phyloP scores from a whole-genome alignment of 2,113 vertebrate species.

The Phodopus roborovskii region DNA sequence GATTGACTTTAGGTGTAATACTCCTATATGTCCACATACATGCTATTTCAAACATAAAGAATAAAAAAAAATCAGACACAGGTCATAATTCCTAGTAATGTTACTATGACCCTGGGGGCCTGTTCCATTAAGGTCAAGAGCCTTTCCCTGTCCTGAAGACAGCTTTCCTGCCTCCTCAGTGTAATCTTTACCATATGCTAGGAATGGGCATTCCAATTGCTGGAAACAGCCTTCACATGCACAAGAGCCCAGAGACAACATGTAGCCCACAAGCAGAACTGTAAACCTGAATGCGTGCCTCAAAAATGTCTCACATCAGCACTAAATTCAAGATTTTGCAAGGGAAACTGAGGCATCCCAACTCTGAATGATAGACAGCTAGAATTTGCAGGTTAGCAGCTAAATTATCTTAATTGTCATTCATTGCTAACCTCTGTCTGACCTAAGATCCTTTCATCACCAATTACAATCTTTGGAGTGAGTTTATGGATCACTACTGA shows the following conservation, averaged over 20 bases:
- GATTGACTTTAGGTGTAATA: not conserved
- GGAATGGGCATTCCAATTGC: not conserved
- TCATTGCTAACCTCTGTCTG: not conserved
- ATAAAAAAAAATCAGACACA: not conserved
- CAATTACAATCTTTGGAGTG: not conserved
- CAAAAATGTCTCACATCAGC: not conserved
- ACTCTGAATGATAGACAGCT: not conserved
- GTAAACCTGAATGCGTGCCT: not conserved
- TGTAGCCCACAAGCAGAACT: not conserved
- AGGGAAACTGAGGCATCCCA: not conserved
- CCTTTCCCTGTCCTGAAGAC: not conserved
- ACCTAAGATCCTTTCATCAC: not conserved
- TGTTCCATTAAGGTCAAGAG: not conserved
- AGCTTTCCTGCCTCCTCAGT: not conserved
- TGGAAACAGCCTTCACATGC: not conserved
- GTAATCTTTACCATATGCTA: not conserved
- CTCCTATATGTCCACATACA: not conserved
- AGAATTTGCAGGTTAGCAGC: not conserved
- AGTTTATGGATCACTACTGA: not conserved
- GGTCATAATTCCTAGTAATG: not conserved
- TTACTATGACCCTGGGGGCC: not conserved
- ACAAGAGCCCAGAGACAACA: not conserved
- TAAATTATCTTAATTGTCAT: not conserved
- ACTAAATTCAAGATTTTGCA: not conserved
- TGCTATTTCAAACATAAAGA: not conserved